Percentiles rank a stretch among this genome's conserved stretches.
Conservation (phyloP, 2,888 invertebrate species). For the Stenolophus ochropezus region DNA sequence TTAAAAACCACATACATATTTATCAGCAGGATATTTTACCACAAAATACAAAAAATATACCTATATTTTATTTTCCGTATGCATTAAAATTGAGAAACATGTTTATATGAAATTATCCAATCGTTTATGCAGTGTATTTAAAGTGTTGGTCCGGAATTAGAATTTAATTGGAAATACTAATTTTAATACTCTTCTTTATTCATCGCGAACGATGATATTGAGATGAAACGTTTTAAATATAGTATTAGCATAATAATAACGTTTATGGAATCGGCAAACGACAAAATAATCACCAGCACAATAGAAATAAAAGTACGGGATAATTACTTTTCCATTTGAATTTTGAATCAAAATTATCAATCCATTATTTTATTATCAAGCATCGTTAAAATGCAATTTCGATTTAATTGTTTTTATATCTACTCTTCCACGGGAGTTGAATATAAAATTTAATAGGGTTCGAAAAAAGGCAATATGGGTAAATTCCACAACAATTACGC, state of each 20-base stretch:
- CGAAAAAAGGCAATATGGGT: no score
- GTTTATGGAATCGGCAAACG: constrained; percentile 3
- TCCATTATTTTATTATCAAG: constrained; percentile 36
- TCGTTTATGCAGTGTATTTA: not conserved
- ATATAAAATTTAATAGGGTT: not conserved
- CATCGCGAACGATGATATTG: constrained; percentile 1
- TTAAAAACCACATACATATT: no score
- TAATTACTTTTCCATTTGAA: constrained; percentile 39
- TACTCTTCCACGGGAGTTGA: not conserved
- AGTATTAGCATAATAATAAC: constrained; percentile 28
- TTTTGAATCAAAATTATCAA: constrained; percentile 8
- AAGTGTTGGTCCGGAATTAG: not conserved
- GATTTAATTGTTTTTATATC: constrained; percentile 31
- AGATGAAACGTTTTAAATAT: constrained; percentile 15
- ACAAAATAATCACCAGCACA: constrained; percentile 22
- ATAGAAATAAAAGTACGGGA: constrained; percentile 26
- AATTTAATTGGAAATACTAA: not conserved
- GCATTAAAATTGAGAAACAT: no score
- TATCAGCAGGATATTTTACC: no score
- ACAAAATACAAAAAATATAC: no score
- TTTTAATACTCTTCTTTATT: constrained; percentile 1
- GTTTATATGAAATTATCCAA: no score
- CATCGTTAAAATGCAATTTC: constrained; percentile 11
- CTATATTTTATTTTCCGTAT: no score
- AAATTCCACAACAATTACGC: no score